Evolutionary conservation across 2,113 vertebrate genomes (phyloP).

Genomic region (Arenaria interpres): DNA sequence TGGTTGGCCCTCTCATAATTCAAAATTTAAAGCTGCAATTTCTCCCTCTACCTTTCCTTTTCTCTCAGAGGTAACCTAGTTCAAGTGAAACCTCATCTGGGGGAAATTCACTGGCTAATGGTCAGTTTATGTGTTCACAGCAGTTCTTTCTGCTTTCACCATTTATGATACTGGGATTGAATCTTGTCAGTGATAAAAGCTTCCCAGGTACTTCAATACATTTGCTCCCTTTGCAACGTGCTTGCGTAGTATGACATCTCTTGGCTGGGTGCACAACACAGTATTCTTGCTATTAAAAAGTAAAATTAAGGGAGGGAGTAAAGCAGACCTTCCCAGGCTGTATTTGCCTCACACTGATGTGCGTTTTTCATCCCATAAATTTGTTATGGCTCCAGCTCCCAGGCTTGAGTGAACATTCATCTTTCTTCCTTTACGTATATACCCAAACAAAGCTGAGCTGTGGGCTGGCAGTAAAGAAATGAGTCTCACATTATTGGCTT

Average conservation of each 20-base stretch:
- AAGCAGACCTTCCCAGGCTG: not conserved
- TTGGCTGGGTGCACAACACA: not conserved
- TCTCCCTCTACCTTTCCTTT: not conserved
- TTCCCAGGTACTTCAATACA: not conserved
- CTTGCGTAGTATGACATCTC: not conserved
- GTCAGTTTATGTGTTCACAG: not conserved
- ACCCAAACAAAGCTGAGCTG: constrained; percentile 24
- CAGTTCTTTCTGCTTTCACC: not conserved
- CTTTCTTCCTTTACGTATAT: constrained; percentile 38
- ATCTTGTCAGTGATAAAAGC: not conserved
- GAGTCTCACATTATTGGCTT: constrained; percentile 68
- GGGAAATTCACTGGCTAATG: not conserved
- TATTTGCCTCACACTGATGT: not conserved
- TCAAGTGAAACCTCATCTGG: not conserved
- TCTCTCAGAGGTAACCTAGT: not conserved
- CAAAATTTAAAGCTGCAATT: not conserved
- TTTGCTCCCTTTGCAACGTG: not conserved
- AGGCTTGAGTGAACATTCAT: constrained; percentile 58
- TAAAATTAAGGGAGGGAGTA: not conserved
- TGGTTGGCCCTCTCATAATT: not conserved
- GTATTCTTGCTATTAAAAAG: not conserved
- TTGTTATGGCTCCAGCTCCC: constrained; percentile 28
- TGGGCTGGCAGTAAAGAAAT: constrained; percentile 55
- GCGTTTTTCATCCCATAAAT: constrained; percentile 42
- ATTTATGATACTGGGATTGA: not conserved